Conservation (phyloP, 2,113 vertebrate species). For the Thalassoma bifasciatum region DNA sequence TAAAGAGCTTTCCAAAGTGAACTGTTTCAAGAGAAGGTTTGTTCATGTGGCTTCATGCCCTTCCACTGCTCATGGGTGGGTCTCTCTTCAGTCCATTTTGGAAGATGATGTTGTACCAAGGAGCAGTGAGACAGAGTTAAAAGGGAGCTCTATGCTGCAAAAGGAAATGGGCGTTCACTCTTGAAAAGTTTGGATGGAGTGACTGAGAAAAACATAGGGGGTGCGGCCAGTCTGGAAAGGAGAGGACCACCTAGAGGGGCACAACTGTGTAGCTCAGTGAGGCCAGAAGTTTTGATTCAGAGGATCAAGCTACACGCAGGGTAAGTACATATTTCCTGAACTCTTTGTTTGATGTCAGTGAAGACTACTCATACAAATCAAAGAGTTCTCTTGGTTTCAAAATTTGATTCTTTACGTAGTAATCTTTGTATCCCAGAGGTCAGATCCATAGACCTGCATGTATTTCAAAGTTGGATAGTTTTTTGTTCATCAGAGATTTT, state of each 20-base stretch:
- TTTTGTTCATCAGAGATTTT: not conserved
- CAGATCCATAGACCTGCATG: too few species aligned
- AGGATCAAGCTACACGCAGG: slow-evolving; percentile 12
- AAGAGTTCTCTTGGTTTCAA: not conserved
- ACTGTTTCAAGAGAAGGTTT: slow-evolving; percentile 55
- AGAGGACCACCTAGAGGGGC: slow-evolving; percentile 65
- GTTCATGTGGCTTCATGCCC: slow-evolving; percentile 64
- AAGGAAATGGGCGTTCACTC: slow-evolving; percentile 81
- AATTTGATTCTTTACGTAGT: too few species aligned
- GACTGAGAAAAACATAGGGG: slow-evolving; percentile 56
- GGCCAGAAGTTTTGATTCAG: slow-evolving; percentile 33
- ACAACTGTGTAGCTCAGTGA: slow-evolving; percentile 27
- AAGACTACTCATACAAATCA: not conserved
- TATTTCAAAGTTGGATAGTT: not conserved
- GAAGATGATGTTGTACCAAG: slow-evolving; percentile 59
- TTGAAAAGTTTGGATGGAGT: slow-evolving; percentile 72
- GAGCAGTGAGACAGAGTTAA: slow-evolving; percentile 49
- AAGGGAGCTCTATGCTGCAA: slow-evolving; percentile 72
- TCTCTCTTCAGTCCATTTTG: slow-evolving; percentile 60
- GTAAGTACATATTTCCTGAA: slow-evolving; percentile 52
- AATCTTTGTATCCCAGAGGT: not conserved
- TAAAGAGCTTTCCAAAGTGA: slow-evolving; percentile 1
- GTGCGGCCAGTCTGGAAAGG: slow-evolving; percentile 49
- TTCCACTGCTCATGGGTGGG: slow-evolving; percentile 69
- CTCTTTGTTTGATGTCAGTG: not conserved